Percentiles rank a stretch among this genome's conserved stretches.
phyloP scores from a whole-genome alignment of 2,888 invertebrate species.

The Drosophila nigricruria region DNA sequence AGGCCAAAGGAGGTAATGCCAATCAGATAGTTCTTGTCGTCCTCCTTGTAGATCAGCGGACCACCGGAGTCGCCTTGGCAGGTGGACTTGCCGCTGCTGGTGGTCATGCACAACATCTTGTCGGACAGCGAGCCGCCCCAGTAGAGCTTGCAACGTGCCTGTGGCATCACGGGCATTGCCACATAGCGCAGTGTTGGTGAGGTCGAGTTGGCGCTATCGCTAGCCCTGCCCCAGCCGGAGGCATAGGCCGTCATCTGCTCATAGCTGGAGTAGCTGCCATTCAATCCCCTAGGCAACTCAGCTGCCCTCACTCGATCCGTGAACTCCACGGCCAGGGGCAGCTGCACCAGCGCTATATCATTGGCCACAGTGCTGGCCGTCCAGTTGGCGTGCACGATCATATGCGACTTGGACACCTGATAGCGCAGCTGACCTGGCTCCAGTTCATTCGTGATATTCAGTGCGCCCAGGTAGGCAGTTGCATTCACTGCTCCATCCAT shows the following conservation, averaged over 20 bases:
- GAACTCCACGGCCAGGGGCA: conserved; percentile 43
- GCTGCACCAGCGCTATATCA: conserved; percentile 63
- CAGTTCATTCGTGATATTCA: conserved; percentile 33
- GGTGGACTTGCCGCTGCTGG: conserved; percentile 58
- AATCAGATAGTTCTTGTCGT: conserved; percentile 43
- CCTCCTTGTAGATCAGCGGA: conserved; percentile 48
- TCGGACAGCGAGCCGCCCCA: conserved; percentile 56
- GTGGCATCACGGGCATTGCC: conserved; percentile 51
- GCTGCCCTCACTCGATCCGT: conserved; percentile 47
- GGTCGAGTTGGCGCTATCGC: conserved; percentile 46
- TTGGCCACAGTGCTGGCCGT: conserved; percentile 52
- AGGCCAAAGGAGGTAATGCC: conserved; percentile 73
- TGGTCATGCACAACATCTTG: conserved; percentile 64
- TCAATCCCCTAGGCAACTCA: conserved; percentile 46
- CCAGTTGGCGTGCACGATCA: conserved; percentile 57
- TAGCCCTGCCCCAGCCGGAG: conserved; percentile 76
- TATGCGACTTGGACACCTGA: conserved; percentile 28
- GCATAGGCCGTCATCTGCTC: conserved; percentile 54
- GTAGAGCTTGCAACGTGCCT: conserved; percentile 53
- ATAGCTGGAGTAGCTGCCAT: conserved; percentile 55
- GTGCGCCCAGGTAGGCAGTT: conserved; percentile 60
- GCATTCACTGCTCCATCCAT: conserved; percentile 41
- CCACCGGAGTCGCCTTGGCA: conserved; percentile 76
- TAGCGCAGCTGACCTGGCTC: conserved; percentile 35
- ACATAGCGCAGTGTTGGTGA: conserved; percentile 44